phyloP scores from a whole-genome alignment of 1,140 invertebrate species.

The Protaetia brevitarsis region DNA sequence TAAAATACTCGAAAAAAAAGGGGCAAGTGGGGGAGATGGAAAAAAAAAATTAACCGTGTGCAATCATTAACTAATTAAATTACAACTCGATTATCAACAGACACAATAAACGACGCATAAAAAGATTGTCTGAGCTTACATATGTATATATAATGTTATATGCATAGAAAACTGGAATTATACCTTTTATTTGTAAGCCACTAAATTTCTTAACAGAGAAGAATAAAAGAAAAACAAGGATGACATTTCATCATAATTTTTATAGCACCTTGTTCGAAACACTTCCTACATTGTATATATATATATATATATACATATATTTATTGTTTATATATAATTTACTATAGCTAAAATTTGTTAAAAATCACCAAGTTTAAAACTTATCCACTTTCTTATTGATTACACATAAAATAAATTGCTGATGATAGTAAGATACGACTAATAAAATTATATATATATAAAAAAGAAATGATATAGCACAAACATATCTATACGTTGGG shows the following conservation, averaged over 20 bases:
- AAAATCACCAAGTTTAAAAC: slow-evolving; percentile 2
- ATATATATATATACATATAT: background rate
- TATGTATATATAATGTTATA: background rate
- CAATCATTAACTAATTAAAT: too few relatives aligned
- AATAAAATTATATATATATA: too few relatives aligned
- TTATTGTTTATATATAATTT: background rate
- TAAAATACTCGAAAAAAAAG: too few relatives aligned
- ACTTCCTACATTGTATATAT: background rate
- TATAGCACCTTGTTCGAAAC: background rate
- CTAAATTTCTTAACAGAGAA: background rate
- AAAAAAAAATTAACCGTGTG: too few relatives aligned
- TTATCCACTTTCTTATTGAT: too few relatives aligned
- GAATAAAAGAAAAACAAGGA: background rate
- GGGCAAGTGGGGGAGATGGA: too few relatives aligned
- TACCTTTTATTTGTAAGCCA: background rate
- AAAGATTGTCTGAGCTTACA: background rate
- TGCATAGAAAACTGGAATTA: background rate
- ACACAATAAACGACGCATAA: background rate
- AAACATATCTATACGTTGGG: too few relatives aligned
- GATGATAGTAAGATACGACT: too few relatives aligned
- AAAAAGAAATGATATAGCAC: too few relatives aligned
- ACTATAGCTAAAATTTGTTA: too few relatives aligned
- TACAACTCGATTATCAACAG: background rate
- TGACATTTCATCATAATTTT: background rate
- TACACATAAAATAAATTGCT: too few relatives aligned